Base-by-base conservation (phyloP, 1,140 invertebrate genomes). In the Zaprionus gabonicus region DNA sequence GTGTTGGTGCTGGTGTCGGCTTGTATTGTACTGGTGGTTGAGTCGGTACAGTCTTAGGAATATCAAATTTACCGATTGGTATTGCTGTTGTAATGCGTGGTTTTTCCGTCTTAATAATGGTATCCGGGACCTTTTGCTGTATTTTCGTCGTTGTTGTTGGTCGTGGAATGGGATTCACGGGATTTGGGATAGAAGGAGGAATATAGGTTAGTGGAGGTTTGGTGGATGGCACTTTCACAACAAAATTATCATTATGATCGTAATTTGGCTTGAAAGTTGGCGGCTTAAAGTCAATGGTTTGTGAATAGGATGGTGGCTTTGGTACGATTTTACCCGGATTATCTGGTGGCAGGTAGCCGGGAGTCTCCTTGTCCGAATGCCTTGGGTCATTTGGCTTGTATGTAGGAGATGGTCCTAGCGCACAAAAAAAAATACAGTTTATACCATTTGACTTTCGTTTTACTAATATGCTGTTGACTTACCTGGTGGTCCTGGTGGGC, bases 61-160 rank as follows among this genome's bases (percentile, higher is more conserved):
- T 86, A 80, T 83, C 71, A 62, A 90, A 75, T 81, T 92, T 91
- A 88, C 91, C 91, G 64, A 75, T 82, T 77, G 71, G 76, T 78
- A 78, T 71, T 76, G 72, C 65, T 64, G 79, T 72, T 56, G 82
- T 78, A 81, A 82, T 86, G 77, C 75, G 69, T 69, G 80, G 83
- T 76, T 77, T 80, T 70, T 81, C 76, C 87, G 80, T 88, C 81
- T 92, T 90, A 92, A 86, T 91, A 83, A 72, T 84, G 84, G 76
- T 82, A 79, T 72, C 91, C 91, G 85, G 91, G 78, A 80, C 84
- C 80, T 92, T 85, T 82, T 85, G 90, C 76, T 91, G 80, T 74
- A 70, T 71, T 62, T 72, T 59, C 75, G 82, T 85, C 46, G 81
- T 71, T 34, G 67, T 68, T 31, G 67, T 75, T 74, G 80, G 84